A percentile compares a stretch with the other conserved stretches of the same genome.
phyloP scores from a whole-genome alignment of 2,888 invertebrate genomes.

The Pecten maximus region DNA sequence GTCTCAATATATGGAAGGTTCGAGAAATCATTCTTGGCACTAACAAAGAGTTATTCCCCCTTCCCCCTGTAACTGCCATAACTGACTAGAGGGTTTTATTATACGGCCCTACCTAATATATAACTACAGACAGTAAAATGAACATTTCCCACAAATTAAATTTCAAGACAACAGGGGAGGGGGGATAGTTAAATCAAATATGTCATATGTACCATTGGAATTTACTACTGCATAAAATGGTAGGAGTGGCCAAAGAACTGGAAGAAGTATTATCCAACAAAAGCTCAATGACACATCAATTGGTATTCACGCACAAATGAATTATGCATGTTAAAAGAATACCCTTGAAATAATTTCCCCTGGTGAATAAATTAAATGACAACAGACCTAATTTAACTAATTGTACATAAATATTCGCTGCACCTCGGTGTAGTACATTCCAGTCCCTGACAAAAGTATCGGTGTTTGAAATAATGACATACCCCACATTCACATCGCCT shows the following conservation, averaged over 20 bases:
- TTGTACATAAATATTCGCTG: conserved; percentile 14
- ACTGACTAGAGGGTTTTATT: no score
- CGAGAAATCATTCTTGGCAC: no score
- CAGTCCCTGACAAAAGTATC: not conserved
- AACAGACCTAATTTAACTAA: conserved; percentile 15
- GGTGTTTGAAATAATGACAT: not conserved
- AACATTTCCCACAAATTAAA: not conserved
- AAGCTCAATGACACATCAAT: not conserved
- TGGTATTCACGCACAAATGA: conserved; percentile 3
- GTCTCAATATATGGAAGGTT: no score
- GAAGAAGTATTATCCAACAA: not conserved
- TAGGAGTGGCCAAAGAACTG: not conserved
- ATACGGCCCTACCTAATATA: no score
- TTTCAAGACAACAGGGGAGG: not conserved
- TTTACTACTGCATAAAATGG: not conserved
- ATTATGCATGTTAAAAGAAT: conserved; percentile 28
- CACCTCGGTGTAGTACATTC: not conserved
- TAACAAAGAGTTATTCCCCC: conserved; percentile 1
- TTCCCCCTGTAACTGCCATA: not conserved
- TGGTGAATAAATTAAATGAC: conserved; percentile 28
- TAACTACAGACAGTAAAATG: not conserved
- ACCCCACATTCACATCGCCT: not conserved
- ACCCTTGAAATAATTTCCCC: not conserved
- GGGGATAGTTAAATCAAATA: not conserved
- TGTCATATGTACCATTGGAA: not conserved